Conservation (phyloP, 1,140 invertebrate species). For the Drosophila virilis region DNA sequence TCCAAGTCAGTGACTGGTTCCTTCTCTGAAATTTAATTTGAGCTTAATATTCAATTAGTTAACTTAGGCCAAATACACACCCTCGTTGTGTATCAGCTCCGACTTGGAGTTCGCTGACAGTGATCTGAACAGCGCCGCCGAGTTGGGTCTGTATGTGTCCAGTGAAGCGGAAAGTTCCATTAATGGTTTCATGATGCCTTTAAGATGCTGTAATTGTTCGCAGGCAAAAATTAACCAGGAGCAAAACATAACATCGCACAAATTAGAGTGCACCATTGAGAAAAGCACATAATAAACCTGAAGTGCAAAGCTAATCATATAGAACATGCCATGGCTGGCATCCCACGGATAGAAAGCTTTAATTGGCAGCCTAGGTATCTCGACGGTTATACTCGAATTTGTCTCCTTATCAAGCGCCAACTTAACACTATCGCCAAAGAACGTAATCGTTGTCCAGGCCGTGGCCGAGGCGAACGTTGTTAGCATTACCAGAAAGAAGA, state of each 20-base stretch:
- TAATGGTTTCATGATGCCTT: slow-evolving; percentile 92
- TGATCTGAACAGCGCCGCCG: slow-evolving; percentile 90
- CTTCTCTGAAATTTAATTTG: slow-evolving; percentile 82
- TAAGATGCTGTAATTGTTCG: slow-evolving; percentile 92
- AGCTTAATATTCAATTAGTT: slow-evolving; percentile 21
- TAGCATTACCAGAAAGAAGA: slow-evolving; percentile 88
- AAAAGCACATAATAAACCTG: slow-evolving; percentile 92
- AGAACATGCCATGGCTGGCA: slow-evolving; percentile 87
- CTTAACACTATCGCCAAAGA: slow-evolving; percentile 90
- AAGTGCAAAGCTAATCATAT: slow-evolving; percentile 88
- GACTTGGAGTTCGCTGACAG: slow-evolving; percentile 86
- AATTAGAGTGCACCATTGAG: slow-evolving; percentile 89
- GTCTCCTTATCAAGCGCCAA: slow-evolving; percentile 88
- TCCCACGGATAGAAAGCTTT: slow-evolving; percentile 92
- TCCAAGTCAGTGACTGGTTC: slow-evolving; percentile 85
- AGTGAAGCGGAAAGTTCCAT: slow-evolving; percentile 93
- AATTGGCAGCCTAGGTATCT: slow-evolving; percentile 90
- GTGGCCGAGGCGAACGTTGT: slow-evolving; percentile 87
- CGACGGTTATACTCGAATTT: slow-evolving; percentile 88
- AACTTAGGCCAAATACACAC: slow-evolving; percentile 56
- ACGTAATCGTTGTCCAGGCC: slow-evolving; percentile 90
- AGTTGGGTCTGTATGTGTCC: slow-evolving; percentile 91
- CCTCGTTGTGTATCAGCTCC: slow-evolving; percentile 85
- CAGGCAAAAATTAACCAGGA: slow-evolving; percentile 93
- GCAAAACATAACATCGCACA: slow-evolving; percentile 91